phyloP scores from a whole-genome alignment of 2,797 vertebrate species.

The Gallinago solitaria region DNA sequence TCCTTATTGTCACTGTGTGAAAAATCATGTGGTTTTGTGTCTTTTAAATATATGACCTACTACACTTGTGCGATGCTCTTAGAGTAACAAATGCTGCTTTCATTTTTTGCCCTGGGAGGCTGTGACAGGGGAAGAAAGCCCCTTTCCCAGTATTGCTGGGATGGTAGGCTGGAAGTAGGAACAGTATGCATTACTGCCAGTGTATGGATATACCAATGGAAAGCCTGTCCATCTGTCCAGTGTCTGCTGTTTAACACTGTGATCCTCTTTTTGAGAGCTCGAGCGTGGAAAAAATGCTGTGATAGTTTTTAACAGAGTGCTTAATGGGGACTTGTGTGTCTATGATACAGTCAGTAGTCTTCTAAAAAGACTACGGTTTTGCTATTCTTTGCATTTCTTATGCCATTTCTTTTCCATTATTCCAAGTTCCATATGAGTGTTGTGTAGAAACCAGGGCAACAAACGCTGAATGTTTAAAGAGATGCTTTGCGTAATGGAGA shows the following conservation, averaged over 20 bases:
- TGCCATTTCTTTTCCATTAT: neutral
- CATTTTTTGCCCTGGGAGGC: fast-evolving
- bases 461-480: conserved; percentile 1
- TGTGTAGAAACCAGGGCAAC: neutral
- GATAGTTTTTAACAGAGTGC: neutral
- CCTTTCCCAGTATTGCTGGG: neutral
- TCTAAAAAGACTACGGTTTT: neutral
- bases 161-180: neutral
- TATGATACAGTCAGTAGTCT: neutral
- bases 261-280: neutral
- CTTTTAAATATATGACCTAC: neutral
- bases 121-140: fast-evolving
- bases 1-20: neutral
- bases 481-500: neutral
- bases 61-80: neutral
- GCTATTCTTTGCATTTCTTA: neutral
- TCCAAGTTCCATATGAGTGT: neutral
- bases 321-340: neutral
- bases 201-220: neutral
- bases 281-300: neutral
- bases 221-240: neutral
- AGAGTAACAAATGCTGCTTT: neutral
- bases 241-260: neutral
- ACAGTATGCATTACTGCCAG: neutral
- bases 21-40: neutral